A percentile compares a stretch with the other conserved stretches of the same genome.
These are phyloP conservation scores for Blastobasis adustella DNA, from an alignment of 2,888 invertebrate genomes.

Conservation along the genomic window DNA sequence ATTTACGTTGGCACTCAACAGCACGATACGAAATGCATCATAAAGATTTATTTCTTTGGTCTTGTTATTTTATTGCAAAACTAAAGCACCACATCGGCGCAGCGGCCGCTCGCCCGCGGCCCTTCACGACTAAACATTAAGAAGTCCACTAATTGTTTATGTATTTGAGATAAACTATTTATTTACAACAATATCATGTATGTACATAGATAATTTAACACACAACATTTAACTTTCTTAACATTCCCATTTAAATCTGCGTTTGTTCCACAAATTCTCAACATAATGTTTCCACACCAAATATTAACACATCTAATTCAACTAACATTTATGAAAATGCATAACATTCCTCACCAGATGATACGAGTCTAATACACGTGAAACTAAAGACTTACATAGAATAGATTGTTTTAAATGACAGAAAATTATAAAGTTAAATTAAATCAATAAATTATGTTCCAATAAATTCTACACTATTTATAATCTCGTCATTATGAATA, in stretches of 20 bases:
- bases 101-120: slow-evolving; percentile 1
- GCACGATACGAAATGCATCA: slow-evolving; percentile 38
- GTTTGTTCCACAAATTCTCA: slow-evolving; percentile 29
- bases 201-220: slow-evolving; percentile 57
- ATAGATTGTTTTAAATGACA: too few species aligned
- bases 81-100: slow-evolving; percentile 26
- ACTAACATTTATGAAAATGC: slow-evolving; percentile 36
- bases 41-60: slow-evolving; percentile 58
- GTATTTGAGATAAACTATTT: slow-evolving; percentile 58
- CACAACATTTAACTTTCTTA: slow-evolving; percentile 54
- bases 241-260: slow-evolving; percentile 27
- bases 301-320: slow-evolving; percentile 18
- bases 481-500: too few species aligned
- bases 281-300: slow-evolving; percentile 19
- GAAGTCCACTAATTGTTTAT: slow-evolving; percentile 15
- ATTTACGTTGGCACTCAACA: slow-evolving; percentile 49
- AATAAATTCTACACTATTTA: too few species aligned
- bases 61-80: slow-evolving; percentile 50
- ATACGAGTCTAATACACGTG: too few species aligned
- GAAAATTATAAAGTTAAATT: too few species aligned
- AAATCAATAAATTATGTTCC: too few species aligned
- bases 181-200: slow-evolving; percentile 68
- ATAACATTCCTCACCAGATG: slow-evolving; percentile 9
- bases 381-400: too few species aligned
- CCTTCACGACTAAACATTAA: slow-evolving; percentile 15